These are phyloP conservation scores for Polyommatus icarus DNA, from an alignment of 2,888 invertebrate species.

Conservation along the genomic window DNA sequence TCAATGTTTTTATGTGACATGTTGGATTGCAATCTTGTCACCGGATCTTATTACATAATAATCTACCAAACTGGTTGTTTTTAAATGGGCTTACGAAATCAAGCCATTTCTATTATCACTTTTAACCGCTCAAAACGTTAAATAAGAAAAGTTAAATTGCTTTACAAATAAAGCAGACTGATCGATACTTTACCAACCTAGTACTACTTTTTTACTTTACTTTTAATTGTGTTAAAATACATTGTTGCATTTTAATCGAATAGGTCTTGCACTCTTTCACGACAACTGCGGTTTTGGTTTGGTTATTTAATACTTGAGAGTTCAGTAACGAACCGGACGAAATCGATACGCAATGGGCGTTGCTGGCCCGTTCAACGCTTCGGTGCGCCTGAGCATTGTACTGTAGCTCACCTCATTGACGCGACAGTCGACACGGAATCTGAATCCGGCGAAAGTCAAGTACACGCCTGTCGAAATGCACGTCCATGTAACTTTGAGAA, in stretches of 20 bases:
- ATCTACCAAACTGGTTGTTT: conserved; percentile 19
- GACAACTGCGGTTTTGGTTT: conserved; percentile 48
- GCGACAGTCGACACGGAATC: conserved; percentile 73
- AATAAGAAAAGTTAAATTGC: too few species aligned
- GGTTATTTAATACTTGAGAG: conserved; percentile 58
- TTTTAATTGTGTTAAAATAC: not conserved
- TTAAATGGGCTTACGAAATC: conserved; percentile 19
- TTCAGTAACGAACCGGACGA: conserved; percentile 60
- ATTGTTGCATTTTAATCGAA: not conserved
- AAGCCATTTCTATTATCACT: conserved; percentile 11
- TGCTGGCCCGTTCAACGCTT: conserved; percentile 62
- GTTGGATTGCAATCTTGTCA: conserved; percentile 6
- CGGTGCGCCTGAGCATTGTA: conserved; percentile 65
- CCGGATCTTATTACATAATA: conserved; percentile 25
- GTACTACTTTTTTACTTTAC: too few species aligned
- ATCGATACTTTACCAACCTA: too few species aligned
- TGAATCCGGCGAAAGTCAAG: conserved; percentile 73
- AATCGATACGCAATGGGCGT: conserved; percentile 61
- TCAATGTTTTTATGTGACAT: conserved; percentile 23
- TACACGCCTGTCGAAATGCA: conserved; percentile 68
- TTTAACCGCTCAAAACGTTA: not conserved
- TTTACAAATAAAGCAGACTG: too few species aligned
- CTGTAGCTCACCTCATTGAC: conserved; percentile 69
- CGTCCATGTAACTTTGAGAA: conserved; percentile 40
- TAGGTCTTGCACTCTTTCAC: conserved; percentile 10